Conservation (phyloP, 1,140 invertebrate species). For the Diorhabda sublineata region DNA sequence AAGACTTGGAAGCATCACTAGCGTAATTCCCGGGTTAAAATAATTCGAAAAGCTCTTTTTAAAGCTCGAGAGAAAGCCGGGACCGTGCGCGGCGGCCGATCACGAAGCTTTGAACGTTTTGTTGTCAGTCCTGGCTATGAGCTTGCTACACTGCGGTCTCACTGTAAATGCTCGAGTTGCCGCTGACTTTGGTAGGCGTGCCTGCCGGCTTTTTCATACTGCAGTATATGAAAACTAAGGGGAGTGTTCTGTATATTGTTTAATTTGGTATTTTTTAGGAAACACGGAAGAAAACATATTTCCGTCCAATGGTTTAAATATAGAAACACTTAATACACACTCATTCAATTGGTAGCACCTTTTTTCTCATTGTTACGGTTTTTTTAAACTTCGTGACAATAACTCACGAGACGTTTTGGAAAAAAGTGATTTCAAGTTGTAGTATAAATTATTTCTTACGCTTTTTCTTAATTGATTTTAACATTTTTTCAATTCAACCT, state of each 20-base stretch:
- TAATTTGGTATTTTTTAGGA: not conserved
- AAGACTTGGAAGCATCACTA: slow-evolving; percentile 20
- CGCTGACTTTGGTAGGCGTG: slow-evolving; percentile 25
- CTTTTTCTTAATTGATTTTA: no score
- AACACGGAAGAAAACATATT: not conserved
- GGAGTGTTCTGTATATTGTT: slow-evolving; percentile 10
- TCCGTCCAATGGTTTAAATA: not conserved
- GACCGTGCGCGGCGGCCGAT: slow-evolving; percentile 20
- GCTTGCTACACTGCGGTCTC: slow-evolving; percentile 24
- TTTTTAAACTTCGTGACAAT: no score
- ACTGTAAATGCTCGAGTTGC: slow-evolving; percentile 23
- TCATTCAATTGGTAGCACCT: no score
- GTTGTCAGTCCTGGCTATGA: slow-evolving; percentile 1
- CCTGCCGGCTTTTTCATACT: slow-evolving; percentile 21
- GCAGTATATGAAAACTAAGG: slow-evolving; percentile 25
- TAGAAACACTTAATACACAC: no score
- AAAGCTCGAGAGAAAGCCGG: slow-evolving; percentile 11
- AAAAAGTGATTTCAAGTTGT: no score
- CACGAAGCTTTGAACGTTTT: slow-evolving; percentile 8
- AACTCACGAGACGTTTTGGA: no score
- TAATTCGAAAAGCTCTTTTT: not conserved
- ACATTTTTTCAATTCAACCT: no score
- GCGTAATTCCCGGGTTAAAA: slow-evolving; percentile 24
- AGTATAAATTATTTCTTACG: no score
- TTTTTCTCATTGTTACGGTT: no score